phyloP scores from a whole-genome alignment of 2,797 vertebrate species.

The Chrosomus eos region DNA sequence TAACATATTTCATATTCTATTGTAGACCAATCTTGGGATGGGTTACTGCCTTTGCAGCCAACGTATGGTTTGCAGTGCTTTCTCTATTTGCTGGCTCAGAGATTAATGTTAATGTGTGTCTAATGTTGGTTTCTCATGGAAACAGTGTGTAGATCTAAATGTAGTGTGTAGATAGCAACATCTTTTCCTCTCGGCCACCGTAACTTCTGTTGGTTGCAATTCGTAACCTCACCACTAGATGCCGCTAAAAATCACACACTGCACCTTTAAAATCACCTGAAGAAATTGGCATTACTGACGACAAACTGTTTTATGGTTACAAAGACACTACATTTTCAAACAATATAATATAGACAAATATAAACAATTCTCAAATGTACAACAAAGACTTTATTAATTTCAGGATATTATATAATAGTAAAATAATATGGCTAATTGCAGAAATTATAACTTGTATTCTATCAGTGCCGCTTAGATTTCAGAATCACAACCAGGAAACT shows the following conservation, averaged over 20 bases:
- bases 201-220: no score
- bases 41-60: not conserved
- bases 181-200: no score
- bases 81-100: not conserved
- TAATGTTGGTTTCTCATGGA: not conserved
- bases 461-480: not conserved
- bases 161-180: no score
- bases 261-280: not conserved
- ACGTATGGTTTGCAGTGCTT: not conserved
- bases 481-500: not conserved
- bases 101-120: not conserved
- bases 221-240: no score
- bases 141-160: not conserved
- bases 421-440: not conserved
- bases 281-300: not conserved
- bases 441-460: not conserved
- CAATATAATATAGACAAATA: not conserved
- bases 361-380: not conserved
- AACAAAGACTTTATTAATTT: slow-evolving; percentile 29
- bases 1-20: not conserved
- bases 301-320: not conserved
- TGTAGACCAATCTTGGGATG: not conserved
- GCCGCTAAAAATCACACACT: no score
- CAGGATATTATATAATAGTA: not conserved
- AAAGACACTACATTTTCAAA: not conserved